Base-by-base conservation (phyloP, 92 coral and sea anemone species). In the Galaxea fascicularis region DNA sequence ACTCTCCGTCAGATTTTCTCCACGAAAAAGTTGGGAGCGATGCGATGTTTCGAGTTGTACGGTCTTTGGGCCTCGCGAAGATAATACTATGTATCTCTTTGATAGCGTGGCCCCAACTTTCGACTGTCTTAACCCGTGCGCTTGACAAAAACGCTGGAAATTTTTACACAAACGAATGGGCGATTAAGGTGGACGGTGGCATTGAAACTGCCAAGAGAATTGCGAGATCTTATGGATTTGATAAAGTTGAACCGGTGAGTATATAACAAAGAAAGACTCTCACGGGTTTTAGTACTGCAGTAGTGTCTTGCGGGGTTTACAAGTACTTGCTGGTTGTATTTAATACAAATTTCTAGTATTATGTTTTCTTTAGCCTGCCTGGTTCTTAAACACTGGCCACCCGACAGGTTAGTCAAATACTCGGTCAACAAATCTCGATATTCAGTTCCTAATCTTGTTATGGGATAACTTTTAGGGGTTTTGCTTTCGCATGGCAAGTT, bases 81-180 rank as follows among this genome's bases (percentile, higher is more conserved):
- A 54, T 90, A 62, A 76, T 81, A 86, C 24, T 86, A 80, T 71
- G 84, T 45, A 47, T 90, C 41, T 76, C 84, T 53, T 57, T 89
- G 26, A 86, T 84, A 76, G 69, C 86, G 65, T 81, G 86, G 82
- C 87, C 79, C 59, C 72, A 28, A 47, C 31, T 45, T 30, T 27
- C 77, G 45, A 58, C 30, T 8, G 67, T 35, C 35, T 70, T 71
- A 30, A 70, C 76, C 56, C 94, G 71, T 45, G 71, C 60, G 66
- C 70, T 52, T 65, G 80, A 58, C 54, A 80, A 60, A 54, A 84
- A 59, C 65, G 84, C 82, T 39, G 97, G 88, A 65, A 95, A 86
- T 77, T 86, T 95, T 81, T 97, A 65, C 84, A 94, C 99, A 67
- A 97, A 97, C 87, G 99, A 97, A 51, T 97, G 99, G 99, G 99